These are phyloP conservation scores for Cantharis flavilabris DNA, from an alignment of 2,888 invertebrate genomes.

Conservation along the genomic window DNA sequence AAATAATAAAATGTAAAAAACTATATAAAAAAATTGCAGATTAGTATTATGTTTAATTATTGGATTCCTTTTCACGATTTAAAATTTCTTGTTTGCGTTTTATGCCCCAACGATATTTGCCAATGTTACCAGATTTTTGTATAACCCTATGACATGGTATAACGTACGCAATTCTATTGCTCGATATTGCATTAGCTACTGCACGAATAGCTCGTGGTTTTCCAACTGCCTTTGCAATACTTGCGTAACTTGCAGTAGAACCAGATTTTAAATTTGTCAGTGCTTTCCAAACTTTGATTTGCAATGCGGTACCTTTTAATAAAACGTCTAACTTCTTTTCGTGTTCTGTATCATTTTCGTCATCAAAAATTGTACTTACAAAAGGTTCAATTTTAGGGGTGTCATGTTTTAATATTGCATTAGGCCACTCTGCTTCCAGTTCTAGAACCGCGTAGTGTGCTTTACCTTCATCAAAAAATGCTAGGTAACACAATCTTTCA, in stretches of 20 bases:
- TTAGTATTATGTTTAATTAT: neutral
- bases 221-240: slow-evolving; percentile 47
- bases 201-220: slow-evolving; percentile 49
- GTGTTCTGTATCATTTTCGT: neutral
- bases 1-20: too few species aligned
- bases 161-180: slow-evolving; percentile 48
- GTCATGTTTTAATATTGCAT: slow-evolving; percentile 39
- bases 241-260: slow-evolving; percentile 46
- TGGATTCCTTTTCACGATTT: slow-evolving; percentile 38
- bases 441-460: slow-evolving; percentile 37
- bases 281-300: slow-evolving; percentile 49
- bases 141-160: slow-evolving; percentile 53
- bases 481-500: slow-evolving; percentile 39
- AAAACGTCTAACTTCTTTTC: slow-evolving; percentile 36
- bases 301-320: slow-evolving; percentile 48
- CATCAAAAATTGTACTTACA: slow-evolving; percentile 33
- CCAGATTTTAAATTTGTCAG: slow-evolving; percentile 44
- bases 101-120: slow-evolving; percentile 47
- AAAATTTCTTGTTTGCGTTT: slow-evolving; percentile 46
- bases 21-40: neutral
- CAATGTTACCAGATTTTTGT: slow-evolving; percentile 44
- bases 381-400: slow-evolving; percentile 29
- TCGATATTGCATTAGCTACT: slow-evolving; percentile 50
- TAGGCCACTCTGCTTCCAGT: slow-evolving; percentile 42
- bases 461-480: slow-evolving; percentile 39